phyloP scores from a whole-genome alignment of 2,797 vertebrate species.

The Rhabdomys pumilio region DNA sequence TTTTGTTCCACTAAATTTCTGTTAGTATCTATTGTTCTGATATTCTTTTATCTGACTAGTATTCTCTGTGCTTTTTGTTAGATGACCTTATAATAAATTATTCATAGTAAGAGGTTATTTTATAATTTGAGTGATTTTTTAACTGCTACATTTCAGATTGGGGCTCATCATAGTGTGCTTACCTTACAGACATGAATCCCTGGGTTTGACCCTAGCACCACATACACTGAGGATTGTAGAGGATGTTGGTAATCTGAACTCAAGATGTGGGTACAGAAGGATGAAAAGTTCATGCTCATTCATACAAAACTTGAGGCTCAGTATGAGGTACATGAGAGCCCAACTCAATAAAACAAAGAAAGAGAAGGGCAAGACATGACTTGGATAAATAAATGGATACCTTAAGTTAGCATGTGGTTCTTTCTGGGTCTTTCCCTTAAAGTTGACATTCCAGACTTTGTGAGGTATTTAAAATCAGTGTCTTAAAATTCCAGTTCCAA shows the following conservation, averaged over 20 bases:
- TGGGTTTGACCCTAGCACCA: background rate
- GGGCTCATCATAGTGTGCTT: background rate
- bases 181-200: background rate
- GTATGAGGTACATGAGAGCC: too few species aligned
- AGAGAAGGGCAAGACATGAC: background rate
- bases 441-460: background rate
- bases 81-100: too few species aligned
- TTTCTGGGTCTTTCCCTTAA: background rate
- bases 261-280: background rate
- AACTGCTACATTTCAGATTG: background rate
- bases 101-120: background rate
- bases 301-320: background rate
- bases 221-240: background rate
- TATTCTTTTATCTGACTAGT: background rate
- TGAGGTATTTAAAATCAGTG: background rate
- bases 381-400: background rate
- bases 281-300: background rate
- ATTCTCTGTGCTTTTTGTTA: background rate
- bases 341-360: background rate
- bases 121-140: background rate
- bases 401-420: background rate
- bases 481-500: constrained; percentile 32
- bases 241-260: background rate
- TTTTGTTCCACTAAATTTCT: background rate
- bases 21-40: background rate